Conservation (phyloP, 2,113 vertebrate species). For the Brienomyrus brachyistius region DNA sequence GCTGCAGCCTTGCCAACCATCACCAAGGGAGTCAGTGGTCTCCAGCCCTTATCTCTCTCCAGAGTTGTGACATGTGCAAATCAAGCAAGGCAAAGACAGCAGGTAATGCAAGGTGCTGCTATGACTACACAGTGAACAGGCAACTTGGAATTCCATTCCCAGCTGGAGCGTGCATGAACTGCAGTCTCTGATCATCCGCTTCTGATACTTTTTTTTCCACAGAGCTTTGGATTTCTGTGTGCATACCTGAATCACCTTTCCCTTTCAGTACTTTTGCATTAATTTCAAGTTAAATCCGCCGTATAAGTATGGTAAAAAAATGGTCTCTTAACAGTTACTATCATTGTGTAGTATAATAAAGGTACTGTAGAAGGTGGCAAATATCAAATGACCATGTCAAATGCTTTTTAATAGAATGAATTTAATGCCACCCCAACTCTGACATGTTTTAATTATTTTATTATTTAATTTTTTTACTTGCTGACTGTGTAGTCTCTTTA, state of each 20-base stretch:
- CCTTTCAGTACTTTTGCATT: background rate
- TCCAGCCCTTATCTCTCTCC: background rate
- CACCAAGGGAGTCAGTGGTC: background rate
- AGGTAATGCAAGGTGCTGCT: background rate
- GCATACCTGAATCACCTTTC: background rate
- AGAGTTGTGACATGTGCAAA: background rate
- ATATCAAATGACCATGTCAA: background rate
- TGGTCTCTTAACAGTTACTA: background rate
- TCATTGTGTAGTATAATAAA: background rate
- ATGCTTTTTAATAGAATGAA: background rate
- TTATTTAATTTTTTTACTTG: background rate
- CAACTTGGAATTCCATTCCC: background rate
- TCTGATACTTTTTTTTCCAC: background rate
- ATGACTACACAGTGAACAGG: too few relatives aligned
- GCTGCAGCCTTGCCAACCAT: background rate
- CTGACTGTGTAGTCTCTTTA: background rate
- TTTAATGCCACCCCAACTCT: background rate
- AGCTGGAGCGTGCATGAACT: background rate
- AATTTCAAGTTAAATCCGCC: background rate
- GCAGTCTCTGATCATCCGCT: background rate
- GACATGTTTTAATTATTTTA: background rate
- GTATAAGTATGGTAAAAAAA: background rate
- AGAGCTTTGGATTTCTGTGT: background rate
- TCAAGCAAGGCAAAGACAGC: background rate
- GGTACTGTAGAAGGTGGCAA: background rate